phyloP scores from a whole-genome alignment of 2,797 vertebrate species.

The Aselliscus stoliczkanus region DNA sequence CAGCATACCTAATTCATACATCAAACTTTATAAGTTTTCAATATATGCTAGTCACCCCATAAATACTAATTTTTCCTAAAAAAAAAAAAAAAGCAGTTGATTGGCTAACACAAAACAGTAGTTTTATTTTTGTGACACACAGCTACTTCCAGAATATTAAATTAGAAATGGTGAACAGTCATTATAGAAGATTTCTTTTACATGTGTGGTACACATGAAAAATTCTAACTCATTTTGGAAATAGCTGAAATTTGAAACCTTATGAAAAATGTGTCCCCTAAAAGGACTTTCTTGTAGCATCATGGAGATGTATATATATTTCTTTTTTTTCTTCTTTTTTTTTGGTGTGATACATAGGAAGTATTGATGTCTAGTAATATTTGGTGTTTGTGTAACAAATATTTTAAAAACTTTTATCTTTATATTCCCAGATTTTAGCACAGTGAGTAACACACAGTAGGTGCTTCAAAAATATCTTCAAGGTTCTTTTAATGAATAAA shows the following conservation, averaged over 20 bases:
- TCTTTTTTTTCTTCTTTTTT: background rate
- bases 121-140: background rate
- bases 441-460: background rate
- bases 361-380: background rate
- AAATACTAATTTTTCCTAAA: background rate
- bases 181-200: background rate
- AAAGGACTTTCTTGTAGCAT: background rate
- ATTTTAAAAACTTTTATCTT: background rate
- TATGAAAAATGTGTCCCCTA: background rate
- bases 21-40: background rate
- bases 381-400: background rate
- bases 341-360: background rate
- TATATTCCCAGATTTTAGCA: background rate
- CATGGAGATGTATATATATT: no score
- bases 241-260: background rate
- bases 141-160: slow-evolving; percentile 20
- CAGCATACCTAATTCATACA: background rate
- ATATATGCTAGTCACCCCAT: background rate
- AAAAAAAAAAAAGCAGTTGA: background rate
- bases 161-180: background rate
- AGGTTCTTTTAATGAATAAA: background rate
- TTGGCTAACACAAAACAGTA: background rate
- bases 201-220: background rate
- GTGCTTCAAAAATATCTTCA: background rate
- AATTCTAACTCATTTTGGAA: background rate